Conservation (phyloP, 2,113 vertebrate species). For the Talpa occidentalis region DNA sequence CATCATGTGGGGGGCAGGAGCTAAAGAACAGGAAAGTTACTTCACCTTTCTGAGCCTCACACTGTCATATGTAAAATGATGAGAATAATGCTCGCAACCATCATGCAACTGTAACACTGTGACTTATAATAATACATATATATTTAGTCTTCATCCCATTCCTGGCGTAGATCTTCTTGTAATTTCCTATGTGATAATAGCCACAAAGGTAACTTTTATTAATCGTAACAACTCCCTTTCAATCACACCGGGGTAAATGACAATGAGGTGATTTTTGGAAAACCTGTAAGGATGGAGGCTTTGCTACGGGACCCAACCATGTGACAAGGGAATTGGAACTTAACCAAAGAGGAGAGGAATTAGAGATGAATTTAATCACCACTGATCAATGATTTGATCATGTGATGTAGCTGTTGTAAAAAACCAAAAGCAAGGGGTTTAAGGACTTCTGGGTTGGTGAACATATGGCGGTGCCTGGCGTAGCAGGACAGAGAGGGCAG, state of each 20-base stretch:
- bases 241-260: background rate
- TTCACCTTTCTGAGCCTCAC: background rate
- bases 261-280: too few relatives aligned
- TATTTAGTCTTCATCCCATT: background rate
- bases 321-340: background rate
- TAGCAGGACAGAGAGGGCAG: fast-evolving
- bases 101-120: background rate
- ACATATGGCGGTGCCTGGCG: background rate
- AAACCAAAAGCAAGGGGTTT: background rate
- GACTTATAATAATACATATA: background rate
- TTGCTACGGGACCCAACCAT: background rate
- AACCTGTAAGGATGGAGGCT: background rate
- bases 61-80: background rate
- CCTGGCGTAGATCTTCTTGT: background rate
- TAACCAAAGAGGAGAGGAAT: background rate
- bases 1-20: fast-evolving
- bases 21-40: background rate
- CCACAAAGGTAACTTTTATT: background rate
- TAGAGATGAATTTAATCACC: background rate
- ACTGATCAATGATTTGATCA: background rate
- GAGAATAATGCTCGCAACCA: background rate
- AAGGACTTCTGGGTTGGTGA: background rate
- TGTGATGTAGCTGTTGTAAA: background rate
- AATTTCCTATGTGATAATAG: background rate
- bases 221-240: background rate